Conservation (phyloP, 2,888 invertebrate species). For the Aspidiotus destructor region DNA sequence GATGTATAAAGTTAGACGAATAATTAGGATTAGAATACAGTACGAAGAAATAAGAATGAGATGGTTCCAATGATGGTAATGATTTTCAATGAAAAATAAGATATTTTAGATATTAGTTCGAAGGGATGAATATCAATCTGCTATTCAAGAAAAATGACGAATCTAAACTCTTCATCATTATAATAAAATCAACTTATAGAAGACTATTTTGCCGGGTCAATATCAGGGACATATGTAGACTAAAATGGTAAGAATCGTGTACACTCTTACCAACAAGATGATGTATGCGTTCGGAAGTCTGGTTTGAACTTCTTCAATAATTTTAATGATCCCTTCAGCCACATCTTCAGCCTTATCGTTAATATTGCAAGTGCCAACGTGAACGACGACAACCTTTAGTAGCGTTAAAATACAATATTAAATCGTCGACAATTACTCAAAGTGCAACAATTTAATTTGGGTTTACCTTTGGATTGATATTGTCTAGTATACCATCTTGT, state of each 20-base stretch:
- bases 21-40: no score
- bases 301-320: conserved; percentile 61
- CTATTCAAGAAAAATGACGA: no score
- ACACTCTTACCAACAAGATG: conserved; percentile 66
- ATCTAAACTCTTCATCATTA: no score
- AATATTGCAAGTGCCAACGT: conserved; percentile 82
- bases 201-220: no score
- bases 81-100: no score
- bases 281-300: conserved; percentile 72
- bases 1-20: neutral
- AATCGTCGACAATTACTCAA: neutral
- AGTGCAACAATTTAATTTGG: neutral
- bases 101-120: no score
- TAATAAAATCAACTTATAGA: no score
- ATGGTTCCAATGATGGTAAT: no score
- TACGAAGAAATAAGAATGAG: no score
- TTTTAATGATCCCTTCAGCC: conserved; percentile 67
- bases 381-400: conserved; percentile 67
- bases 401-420: conserved; percentile 24
- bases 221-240: neutral
- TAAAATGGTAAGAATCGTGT: neutral
- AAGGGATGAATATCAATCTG: no score
- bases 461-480: conserved; percentile 73
- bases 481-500: conserved; percentile 78
- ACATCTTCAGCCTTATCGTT: conserved; percentile 67